These are phyloP conservation scores for Dysdera silvatica DNA, from an alignment of 1,140 invertebrate species.

Conservation along the genomic window DNA sequence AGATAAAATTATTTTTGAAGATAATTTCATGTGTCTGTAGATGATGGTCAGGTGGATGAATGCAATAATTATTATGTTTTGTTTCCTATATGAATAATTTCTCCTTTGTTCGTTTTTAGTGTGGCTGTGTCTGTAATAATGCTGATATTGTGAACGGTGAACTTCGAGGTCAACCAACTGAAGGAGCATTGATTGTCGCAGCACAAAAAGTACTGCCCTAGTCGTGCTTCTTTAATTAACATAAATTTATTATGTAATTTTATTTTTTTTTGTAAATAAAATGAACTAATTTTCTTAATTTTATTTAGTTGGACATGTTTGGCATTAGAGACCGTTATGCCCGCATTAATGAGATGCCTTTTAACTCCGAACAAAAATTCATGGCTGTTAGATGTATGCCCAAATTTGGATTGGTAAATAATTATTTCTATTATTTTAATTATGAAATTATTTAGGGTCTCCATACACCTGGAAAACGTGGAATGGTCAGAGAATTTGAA, in stretches of 20 bases:
- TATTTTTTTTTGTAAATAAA: neutral
- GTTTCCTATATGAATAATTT: neutral
- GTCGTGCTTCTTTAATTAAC: too few species aligned
- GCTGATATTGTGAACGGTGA: slow-evolving; percentile 72
- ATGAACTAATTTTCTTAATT: neutral
- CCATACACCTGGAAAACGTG: too few species aligned
- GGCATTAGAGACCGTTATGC: slow-evolving; percentile 70
- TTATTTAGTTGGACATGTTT: slow-evolving; percentile 65
- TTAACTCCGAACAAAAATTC: slow-evolving; percentile 94
- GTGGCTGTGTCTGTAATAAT: slow-evolving; percentile 93
- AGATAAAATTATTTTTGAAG: too few species aligned
- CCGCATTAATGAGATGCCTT: slow-evolving; percentile 89
- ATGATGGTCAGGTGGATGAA: too few species aligned
- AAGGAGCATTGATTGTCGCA: slow-evolving; percentile 85
- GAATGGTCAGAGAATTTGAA: too few species aligned
- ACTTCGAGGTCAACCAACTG: slow-evolving; percentile 92
- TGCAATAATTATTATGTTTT: neutral
- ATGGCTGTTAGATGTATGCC: slow-evolving; percentile 93
- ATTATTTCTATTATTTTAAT: too few species aligned
- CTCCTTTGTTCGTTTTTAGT: slow-evolving; percentile 36
- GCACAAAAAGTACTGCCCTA: slow-evolving; percentile 70
- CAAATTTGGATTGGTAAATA: slow-evolving; percentile 61
- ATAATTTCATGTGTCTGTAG: too few species aligned
- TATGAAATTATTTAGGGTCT: too few species aligned
- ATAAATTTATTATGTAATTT: neutral